These are phyloP conservation scores for Cylloceria caligata DNA, from an alignment of 2,888 invertebrate species.

Conservation along the genomic window DNA sequence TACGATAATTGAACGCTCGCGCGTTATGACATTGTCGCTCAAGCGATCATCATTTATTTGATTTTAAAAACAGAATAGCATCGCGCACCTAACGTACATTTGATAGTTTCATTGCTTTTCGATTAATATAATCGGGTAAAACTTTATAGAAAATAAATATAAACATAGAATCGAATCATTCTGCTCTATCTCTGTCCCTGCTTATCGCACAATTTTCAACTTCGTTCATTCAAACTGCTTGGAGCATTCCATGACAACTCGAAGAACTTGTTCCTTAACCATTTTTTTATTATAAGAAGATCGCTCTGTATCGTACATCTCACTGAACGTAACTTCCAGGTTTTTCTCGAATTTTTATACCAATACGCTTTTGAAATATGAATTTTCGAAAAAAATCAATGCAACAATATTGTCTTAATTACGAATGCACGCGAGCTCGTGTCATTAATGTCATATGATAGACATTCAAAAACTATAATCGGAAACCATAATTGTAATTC, in stretches of 20 bases:
- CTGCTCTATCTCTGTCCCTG: conserved; percentile 42
- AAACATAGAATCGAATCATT: conserved; percentile 23
- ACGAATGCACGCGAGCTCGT: too few species aligned
- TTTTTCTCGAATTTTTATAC: conserved; percentile 1
- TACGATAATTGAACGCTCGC: not conserved
- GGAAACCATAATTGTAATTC: too few species aligned
- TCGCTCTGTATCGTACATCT: too few species aligned
- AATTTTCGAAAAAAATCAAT: not conserved
- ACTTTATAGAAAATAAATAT: not conserved
- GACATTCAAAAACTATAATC: too few species aligned
- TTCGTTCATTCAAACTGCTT: not conserved
- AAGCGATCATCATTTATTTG: conserved; percentile 1
- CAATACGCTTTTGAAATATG: not conserved
- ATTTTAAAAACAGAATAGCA: not conserved
- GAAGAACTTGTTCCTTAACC: not conserved
- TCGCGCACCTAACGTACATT: not conserved
- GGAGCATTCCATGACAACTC: not conserved
- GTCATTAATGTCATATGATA: too few species aligned
- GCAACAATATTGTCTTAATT: too few species aligned
- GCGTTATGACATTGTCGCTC: conserved; percentile 4
- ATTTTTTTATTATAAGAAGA: too few species aligned
- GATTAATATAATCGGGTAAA: not conserved
- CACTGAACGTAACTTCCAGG: too few species aligned
- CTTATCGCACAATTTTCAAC: conserved; percentile 57
- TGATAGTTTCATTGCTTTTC: not conserved